Evolutionary conservation across 1,140 invertebrate genomes (phyloP).

Genomic region (Proales similis): DNA sequence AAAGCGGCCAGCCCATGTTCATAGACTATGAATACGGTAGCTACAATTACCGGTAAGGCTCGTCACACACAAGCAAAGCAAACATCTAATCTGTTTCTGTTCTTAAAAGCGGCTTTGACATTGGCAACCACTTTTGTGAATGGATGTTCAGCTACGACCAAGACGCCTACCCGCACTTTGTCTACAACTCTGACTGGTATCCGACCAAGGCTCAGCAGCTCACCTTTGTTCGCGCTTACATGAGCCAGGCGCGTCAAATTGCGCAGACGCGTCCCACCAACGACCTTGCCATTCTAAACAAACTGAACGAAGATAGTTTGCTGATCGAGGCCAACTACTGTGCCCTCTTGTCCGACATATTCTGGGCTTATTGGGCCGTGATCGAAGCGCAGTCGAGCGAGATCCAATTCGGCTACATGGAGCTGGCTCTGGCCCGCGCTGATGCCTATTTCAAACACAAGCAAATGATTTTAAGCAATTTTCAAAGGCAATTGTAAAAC

Average conservation of each 20-base stretch:
- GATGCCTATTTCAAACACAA: constrained; percentile 37
- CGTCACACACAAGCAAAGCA: neutral
- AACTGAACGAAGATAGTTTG: constrained; percentile 5
- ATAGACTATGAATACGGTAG: constrained; percentile 91
- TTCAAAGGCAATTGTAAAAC: too few relatives aligned
- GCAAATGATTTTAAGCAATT: too few relatives aligned
- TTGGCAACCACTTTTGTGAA: constrained; percentile 91
- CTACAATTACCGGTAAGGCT: constrained; percentile 66
- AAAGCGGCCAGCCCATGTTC: constrained; percentile 56
- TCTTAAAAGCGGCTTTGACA: constrained; percentile 69
- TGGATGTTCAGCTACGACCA: constrained; percentile 85
- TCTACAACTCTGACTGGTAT: constrained; percentile 61
- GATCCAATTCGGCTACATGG: constrained; percentile 35
- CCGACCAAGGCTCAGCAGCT: constrained; percentile 74
- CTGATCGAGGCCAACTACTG: constrained; percentile 29
- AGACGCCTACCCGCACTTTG: constrained; percentile 69
- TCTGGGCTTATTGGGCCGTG: constrained; percentile 35
- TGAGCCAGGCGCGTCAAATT: neutral
- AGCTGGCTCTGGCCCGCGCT: constrained; percentile 21
- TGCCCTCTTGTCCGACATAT: constrained; percentile 30
- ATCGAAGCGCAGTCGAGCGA: neutral
- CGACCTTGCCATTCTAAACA: neutral
- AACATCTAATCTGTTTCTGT: neutral
- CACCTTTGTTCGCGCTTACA: constrained; percentile 41
- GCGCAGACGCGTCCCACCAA: neutral